phyloP scores from a whole-genome alignment of 2,797 vertebrate genomes.

The Brachymystax lenok region DNA sequence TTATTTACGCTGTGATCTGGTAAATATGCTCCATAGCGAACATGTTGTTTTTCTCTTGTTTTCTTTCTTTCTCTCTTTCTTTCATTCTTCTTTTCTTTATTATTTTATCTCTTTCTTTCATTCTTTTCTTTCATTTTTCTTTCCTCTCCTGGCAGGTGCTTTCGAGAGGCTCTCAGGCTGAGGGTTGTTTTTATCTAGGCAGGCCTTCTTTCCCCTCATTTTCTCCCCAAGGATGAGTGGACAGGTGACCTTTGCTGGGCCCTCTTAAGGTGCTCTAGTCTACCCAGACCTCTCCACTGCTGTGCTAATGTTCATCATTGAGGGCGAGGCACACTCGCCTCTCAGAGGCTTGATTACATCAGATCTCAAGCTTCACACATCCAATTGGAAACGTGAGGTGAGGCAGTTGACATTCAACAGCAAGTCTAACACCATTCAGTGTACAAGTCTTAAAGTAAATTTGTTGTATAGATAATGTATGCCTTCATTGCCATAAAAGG shows the following conservation, averaged over 20 bases:
- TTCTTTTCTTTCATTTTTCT: no score
- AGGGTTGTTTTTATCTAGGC: slow-evolving; percentile 15
- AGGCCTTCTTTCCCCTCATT: not conserved
- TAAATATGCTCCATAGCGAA: slow-evolving; percentile 60
- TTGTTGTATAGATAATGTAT: no score
- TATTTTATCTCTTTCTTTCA: no score
- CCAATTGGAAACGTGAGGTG: slow-evolving; percentile 44
- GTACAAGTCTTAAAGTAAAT: not conserved
- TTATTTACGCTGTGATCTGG: slow-evolving; percentile 66
- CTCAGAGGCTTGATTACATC: slow-evolving; percentile 55
- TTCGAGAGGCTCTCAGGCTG: not conserved
- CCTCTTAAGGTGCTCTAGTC: slow-evolving; percentile 45
- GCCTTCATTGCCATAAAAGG: no score
- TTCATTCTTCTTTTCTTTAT: not conserved
- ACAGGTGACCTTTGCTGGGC: slow-evolving; percentile 53
- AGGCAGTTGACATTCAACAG: not conserved
- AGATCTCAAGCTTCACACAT: slow-evolving; percentile 40
- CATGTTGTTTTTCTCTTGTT: no score
- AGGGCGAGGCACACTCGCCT: slow-evolving; percentile 49
- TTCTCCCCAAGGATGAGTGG: not conserved
- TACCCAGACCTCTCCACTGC: slow-evolving; percentile 50
- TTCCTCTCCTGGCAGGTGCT: not conserved
- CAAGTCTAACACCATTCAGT: slow-evolving; percentile 37
- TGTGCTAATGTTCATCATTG: slow-evolving; percentile 56
- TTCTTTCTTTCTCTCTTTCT: no score